A percentile compares a stretch with the other conserved stretches of the same genome.
Conservation (phyloP, 2,797 vertebrate species). For the Epinephelus coioides region DNA sequence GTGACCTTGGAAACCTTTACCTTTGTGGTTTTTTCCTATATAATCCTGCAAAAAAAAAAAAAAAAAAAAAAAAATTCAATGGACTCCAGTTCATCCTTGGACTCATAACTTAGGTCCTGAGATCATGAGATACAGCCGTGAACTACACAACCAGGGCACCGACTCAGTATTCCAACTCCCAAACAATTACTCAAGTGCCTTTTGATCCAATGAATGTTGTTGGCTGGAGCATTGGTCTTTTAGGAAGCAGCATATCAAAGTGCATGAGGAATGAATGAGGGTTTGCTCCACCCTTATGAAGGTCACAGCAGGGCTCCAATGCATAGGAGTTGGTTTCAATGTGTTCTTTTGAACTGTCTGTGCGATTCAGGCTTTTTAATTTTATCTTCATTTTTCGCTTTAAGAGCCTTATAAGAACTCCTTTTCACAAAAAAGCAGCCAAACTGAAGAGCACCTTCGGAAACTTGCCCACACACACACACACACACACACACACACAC, state of each 20-base stretch:
- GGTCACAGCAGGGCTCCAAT: slow-evolving; percentile 41
- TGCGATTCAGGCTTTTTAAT: slow-evolving; percentile 43
- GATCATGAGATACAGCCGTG: slow-evolving; percentile 41
- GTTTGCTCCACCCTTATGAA: slow-evolving; percentile 44
- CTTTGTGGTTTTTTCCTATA: not conserved
- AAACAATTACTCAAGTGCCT: slow-evolving; percentile 57
- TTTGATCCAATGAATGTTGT: slow-evolving; percentile 50
- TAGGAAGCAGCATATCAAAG: slow-evolving; percentile 35
- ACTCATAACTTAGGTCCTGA: slow-evolving; percentile 36
- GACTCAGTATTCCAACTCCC: slow-evolving; percentile 33
- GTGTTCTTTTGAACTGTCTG: slow-evolving; percentile 44
- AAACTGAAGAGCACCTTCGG: slow-evolving; percentile 38
- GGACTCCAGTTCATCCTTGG: slow-evolving; percentile 37
- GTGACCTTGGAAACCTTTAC: slow-evolving; percentile 37
- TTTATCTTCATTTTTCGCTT: slow-evolving; percentile 44
- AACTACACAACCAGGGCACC: slow-evolving; percentile 19
- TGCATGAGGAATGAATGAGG: slow-evolving; percentile 50
- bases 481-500: not conserved
- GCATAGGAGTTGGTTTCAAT: slow-evolving; percentile 46
- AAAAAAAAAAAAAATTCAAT: slow-evolving; percentile 22
- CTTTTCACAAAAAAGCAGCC: slow-evolving; percentile 19
- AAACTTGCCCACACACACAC: slow-evolving; percentile 7
- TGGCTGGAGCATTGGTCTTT: slow-evolving; percentile 32
- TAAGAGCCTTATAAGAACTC: slow-evolving; percentile 26
- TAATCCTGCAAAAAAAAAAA: slow-evolving; percentile 11